phyloP scores from a whole-genome alignment of 2,113 vertebrate genomes.

The Castor canadensis region DNA sequence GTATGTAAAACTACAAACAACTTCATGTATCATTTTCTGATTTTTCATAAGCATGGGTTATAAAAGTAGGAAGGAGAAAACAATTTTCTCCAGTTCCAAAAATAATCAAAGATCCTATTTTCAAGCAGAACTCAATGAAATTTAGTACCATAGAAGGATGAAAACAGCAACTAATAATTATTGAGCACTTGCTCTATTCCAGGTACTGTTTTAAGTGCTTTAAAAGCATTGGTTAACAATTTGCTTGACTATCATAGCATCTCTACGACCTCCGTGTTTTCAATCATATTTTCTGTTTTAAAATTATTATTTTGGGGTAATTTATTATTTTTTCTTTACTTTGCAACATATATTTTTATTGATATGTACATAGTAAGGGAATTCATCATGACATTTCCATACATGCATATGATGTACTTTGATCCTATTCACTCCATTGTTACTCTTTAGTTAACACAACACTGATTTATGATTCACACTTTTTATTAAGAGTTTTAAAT shows the following conservation, averaged over 20 bases:
- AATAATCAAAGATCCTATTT: neutral
- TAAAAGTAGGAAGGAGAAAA: neutral
- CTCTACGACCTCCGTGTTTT: neutral
- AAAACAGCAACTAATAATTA: neutral
- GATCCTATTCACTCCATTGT: no score
- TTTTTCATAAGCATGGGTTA: neutral
- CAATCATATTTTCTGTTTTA: neutral
- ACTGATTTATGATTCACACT: neutral
- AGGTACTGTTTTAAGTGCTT: neutral
- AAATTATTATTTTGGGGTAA: neutral
- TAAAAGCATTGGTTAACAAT: neutral
- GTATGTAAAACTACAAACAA: no score
- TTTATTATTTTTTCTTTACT: no score
- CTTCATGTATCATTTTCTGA: neutral
- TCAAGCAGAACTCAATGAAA: neutral
- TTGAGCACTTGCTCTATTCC: neutral
- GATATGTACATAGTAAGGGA: no score
- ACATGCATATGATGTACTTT: no score
- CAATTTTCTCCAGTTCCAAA: neutral
- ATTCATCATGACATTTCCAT: no score
- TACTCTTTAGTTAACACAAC: neutral
- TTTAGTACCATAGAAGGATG: neutral
- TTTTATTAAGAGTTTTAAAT: no score
- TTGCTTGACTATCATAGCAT: neutral
- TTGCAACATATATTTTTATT: no score